Conservation (phyloP, 2,888 invertebrate genomes). For the Spatulosminthurus flaviceps region DNA sequence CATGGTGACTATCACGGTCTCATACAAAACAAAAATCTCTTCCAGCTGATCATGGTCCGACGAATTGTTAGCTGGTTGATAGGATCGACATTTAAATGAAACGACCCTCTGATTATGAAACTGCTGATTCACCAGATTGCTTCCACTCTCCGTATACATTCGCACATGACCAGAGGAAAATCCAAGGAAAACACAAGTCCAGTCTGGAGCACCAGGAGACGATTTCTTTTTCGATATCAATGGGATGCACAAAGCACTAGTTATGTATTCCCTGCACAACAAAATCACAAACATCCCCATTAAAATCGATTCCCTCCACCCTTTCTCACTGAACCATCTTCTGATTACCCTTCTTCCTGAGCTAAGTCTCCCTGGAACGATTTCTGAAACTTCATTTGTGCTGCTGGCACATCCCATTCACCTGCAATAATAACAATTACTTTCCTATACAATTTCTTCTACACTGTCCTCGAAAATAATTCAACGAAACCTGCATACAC, state of each 20-base stretch:
- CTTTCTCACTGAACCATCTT: not conserved
- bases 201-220: conserved; percentile 79
- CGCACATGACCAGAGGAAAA: conserved; percentile 84
- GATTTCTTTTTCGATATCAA: conserved; percentile 69
- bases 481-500: conserved; percentile 52
- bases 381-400: conserved; percentile 70
- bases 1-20: conserved; percentile 76
- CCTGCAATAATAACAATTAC: conserved; percentile 66
- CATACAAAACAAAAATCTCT: conserved; percentile 80
- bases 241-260: conserved; percentile 69
- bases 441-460: too few relatives aligned
- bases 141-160: conserved; percentile 90
- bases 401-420: conserved; percentile 72
- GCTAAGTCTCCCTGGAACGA: conserved; percentile 71
- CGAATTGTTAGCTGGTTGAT: conserved; percentile 68
- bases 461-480: conserved; percentile 20
- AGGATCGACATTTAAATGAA: conserved; percentile 81
- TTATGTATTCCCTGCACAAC: conserved; percentile 68
- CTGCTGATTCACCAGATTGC: conserved; percentile 81
- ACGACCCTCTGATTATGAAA: conserved; percentile 83
- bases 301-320: not conserved
- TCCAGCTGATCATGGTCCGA: conserved; percentile 69
- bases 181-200: conserved; percentile 91
- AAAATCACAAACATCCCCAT: conserved; percentile 24
- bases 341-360: conserved; percentile 66